Base-by-base conservation (phyloP, 2,888 invertebrate genomes). In the Caenorhabditis plicata region DNA sequence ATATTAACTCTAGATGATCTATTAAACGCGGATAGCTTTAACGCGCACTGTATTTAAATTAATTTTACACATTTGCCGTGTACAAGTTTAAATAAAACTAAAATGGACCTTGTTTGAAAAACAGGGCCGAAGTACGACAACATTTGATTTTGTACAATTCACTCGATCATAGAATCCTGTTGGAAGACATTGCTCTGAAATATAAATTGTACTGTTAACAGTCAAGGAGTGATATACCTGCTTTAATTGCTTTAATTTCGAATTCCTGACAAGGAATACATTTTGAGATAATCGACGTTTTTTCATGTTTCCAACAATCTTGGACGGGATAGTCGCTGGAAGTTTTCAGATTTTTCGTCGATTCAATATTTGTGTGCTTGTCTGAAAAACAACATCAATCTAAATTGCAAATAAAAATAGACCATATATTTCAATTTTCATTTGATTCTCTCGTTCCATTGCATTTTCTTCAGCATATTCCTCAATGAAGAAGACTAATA, bases 401-500 rank as follows among this genome's bases (percentile, higher is more conserved):
- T 7, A 31, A 32, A 47, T 33, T 23, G 36, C 13, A 22, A 27
- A 36, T 20, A 20, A 33, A n/a, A 35, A 56, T 51, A 42, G 32
- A 56, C 63, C 46, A 31, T 56, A 47, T 25, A 47, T 48, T 1
- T 49, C 53, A 11, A 40, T 51, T 27, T 39, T 45, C 51, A 51
- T 64, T 32, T 57, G 56, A 52, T 55, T 64, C 45, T 65, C 54
- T 17, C 42, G 52, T n/a, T 46, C 27, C 48, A 52, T 45, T n/a
- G 63, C 65, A 36, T 40, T 52, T 8, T 66, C 65, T 40, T 69
- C 68, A 0, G 63, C 61, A 29, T 61, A 66, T 48, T 69, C 68
- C 47, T 69, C 68, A 31, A 69, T 61, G 29, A 69, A 55, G 46
- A 69, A 69, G 0, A 69, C 65, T 15, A 69, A 45, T 23, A 66